These are phyloP conservation scores for Macrotus californicus DNA, from an alignment of 2,113 vertebrate species.

Conservation along the genomic window DNA sequence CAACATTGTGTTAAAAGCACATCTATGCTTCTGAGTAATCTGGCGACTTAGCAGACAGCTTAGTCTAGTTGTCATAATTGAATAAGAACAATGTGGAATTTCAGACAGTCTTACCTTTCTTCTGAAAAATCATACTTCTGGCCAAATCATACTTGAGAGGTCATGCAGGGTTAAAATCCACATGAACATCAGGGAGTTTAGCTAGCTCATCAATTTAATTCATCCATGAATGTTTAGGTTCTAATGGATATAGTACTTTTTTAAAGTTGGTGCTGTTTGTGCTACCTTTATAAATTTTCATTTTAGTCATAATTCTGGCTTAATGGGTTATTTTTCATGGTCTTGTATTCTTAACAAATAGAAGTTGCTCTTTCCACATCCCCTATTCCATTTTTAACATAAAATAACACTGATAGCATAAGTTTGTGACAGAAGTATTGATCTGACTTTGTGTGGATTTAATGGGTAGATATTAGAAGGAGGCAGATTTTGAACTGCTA, in stretches of 20 bases:
- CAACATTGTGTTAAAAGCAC: not conserved
- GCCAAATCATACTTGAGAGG: not conserved
- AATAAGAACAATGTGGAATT: not conserved
- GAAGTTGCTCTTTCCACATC: not conserved
- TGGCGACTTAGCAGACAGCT: not conserved
- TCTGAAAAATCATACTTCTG: too few species aligned
- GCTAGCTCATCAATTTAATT: not conserved
- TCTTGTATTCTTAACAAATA: constrained; percentile 1
- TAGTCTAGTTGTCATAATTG: not conserved
- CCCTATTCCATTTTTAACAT: not conserved
- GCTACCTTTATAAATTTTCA: not conserved
- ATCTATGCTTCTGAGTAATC: not conserved
- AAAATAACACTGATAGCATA: not conserved
- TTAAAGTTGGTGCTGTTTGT: not conserved
- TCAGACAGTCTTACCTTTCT: not conserved
- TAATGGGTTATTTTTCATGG: not conserved
- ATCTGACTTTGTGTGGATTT: not conserved
- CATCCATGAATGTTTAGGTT: not conserved
- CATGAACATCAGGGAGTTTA: not conserved
- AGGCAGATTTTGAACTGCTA: not conserved
- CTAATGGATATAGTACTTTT: not conserved
- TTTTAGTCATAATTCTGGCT: not conserved
- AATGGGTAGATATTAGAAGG: not conserved
- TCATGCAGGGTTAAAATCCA: not conserved
- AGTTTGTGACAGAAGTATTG: not conserved